Evolutionary conservation across 2,797 vertebrate species (phyloP).

Genomic region (Moxostoma hubbsi): DNA sequence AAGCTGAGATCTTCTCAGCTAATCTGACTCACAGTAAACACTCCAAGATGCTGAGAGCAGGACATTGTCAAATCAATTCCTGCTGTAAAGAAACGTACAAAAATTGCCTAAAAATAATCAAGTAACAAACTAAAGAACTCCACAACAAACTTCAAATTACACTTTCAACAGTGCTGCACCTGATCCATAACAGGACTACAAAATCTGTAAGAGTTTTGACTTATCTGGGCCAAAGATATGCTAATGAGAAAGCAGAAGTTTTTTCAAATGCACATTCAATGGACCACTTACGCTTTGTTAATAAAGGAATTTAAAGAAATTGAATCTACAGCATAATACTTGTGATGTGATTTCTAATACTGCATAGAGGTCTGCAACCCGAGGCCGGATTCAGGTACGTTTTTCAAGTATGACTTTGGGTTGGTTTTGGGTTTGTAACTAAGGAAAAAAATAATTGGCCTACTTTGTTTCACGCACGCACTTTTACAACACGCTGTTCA

Average conservation of each 20-base stretch:
- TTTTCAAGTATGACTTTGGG: too few species aligned
- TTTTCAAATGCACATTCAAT: constrained; percentile 28
- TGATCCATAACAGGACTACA: constrained; percentile 37
- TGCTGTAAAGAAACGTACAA: constrained; percentile 9
- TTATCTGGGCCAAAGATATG: constrained; percentile 69
- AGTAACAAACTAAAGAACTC: constrained; percentile 27
- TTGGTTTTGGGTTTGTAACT: too few species aligned
- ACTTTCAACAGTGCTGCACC: constrained; percentile 24
- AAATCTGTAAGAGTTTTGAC: constrained; percentile 59
- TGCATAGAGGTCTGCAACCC: too few species aligned
- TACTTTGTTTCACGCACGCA: too few species aligned
- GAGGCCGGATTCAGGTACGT: too few species aligned
- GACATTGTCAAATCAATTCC: constrained; percentile 43
- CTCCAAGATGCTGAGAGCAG: constrained; percentile 6
- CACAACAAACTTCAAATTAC: constrained; percentile 35
- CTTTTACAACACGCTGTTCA: too few species aligned
- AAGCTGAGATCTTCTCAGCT: constrained; percentile 34
- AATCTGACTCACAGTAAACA: constrained; percentile 17
- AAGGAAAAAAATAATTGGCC: too few species aligned
- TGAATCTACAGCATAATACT: constrained; percentile 7
- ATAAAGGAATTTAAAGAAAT: background rate
- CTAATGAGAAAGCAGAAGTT: constrained; percentile 48
- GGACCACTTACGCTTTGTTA: background rate
- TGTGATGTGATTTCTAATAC: background rate
- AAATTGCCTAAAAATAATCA: constrained; percentile 46